Conservation (phyloP, 2,113 vertebrate genomes). For the Egretta garzetta region DNA sequence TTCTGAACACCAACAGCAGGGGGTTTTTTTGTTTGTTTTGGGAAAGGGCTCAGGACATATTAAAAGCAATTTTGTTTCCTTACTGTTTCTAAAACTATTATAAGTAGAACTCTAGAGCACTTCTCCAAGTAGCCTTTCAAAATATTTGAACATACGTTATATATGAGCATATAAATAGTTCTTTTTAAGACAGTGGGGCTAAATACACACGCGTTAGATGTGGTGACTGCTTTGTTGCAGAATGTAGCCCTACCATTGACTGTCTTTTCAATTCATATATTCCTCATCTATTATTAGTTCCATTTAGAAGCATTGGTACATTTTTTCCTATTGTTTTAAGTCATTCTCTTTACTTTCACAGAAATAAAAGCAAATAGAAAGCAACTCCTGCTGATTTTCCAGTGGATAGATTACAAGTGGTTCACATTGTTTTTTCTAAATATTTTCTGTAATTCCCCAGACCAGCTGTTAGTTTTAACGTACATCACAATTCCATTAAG, state of each 20-base stretch:
- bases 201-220: neutral
- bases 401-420: neutral
- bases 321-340: neutral
- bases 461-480: neutral
- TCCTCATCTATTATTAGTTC: neutral
- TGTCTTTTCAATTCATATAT: neutral
- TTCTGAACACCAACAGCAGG: neutral
- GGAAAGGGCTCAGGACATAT: neutral
- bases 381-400: neutral
- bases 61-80: neutral
- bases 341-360: neutral
- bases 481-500: constrained; percentile 15
- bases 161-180: neutral
- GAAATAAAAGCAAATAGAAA: constrained; percentile 15
- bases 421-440: neutral
- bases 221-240: neutral
- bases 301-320: neutral
- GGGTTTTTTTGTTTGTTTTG: neutral
- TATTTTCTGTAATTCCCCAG: neutral
- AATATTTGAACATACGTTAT: neutral
- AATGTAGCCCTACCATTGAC: too few relatives aligned
- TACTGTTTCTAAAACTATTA: neutral
- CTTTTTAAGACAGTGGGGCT: neutral
- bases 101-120: neutral
- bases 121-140: neutral